Percentiles rank a stretch among this genome's conserved stretches.
Conservation (phyloP, 2,888 invertebrate species). For the Melipona beecheii region DNA sequence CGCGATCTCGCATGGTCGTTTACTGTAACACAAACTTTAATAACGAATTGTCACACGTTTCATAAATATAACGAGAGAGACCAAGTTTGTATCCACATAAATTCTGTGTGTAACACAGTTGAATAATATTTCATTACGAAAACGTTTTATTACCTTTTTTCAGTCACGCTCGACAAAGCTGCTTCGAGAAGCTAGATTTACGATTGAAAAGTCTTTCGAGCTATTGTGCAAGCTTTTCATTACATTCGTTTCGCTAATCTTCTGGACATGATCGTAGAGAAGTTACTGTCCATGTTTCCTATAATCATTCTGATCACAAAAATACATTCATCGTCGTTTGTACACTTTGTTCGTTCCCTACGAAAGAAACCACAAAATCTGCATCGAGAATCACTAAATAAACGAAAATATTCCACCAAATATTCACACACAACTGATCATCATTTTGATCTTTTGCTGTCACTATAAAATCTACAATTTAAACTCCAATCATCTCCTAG, state of each 20-base stretch:
- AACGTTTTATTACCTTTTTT: constrained; percentile 11
- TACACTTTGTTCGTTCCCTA: background rate
- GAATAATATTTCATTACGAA: background rate
- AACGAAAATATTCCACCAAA: background rate
- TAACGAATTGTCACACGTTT: constrained; percentile 10
- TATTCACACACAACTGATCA: background rate
- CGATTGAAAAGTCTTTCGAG: background rate
- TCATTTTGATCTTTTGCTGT: background rate
- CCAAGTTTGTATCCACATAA: constrained; percentile 11
- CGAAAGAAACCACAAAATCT: background rate
- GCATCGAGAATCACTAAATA: background rate
- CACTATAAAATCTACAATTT: too few species aligned
- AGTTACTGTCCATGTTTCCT: background rate
- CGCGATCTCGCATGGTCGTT: background rate
- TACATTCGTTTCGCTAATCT: background rate
- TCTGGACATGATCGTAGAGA: background rate
- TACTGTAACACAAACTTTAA: background rate
- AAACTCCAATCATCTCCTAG: too few species aligned
- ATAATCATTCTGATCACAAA: background rate
- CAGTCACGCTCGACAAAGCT: background rate
- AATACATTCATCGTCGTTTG: background rate
- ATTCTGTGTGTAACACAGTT: constrained; percentile 5
- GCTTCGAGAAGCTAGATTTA: background rate
- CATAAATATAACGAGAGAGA: constrained; percentile 12
- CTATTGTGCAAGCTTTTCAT: background rate